A percentile compares a stretch with the other conserved stretches of the same genome.
These are phyloP conservation scores for Steatocranus sp. DNA, from an alignment of 2,797 vertebrate species.

Conservation along the genomic window DNA sequence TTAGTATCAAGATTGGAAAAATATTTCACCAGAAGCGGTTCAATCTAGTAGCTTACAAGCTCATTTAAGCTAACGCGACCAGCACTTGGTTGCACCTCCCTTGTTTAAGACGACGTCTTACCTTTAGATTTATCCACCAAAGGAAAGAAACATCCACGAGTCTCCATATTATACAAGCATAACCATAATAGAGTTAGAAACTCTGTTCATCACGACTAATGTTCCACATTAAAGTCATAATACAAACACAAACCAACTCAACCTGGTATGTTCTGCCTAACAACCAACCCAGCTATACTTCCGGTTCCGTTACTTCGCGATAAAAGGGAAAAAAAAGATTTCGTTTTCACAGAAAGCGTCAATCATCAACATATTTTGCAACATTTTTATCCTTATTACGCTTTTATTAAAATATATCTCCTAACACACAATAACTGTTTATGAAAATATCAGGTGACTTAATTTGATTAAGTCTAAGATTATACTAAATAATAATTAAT, in stretches of 20 bases:
- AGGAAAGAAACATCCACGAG: background rate
- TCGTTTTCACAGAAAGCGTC: background rate
- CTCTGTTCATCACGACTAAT: background rate
- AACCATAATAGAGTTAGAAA: background rate
- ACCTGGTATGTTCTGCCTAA: background rate
- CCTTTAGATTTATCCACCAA: conserved; percentile 54
- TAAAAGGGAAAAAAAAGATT: background rate
- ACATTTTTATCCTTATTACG: background rate
- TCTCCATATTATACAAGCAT: conserved; percentile 6
- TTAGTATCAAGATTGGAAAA: background rate
- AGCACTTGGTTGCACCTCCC: background rate
- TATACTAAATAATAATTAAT: background rate
- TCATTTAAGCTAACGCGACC: background rate
- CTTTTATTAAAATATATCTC: background rate
- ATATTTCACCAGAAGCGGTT: background rate
- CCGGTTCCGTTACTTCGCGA: background rate
- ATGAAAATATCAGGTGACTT: background rate
- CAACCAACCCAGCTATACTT: background rate
- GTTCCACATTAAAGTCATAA: background rate
- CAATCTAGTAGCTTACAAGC: background rate
- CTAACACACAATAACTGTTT: background rate
- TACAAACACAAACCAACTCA: background rate
- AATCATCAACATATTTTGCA: background rate
- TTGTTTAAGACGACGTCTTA: conserved; percentile 17
- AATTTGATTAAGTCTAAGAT: background rate